Conservation (phyloP, 2,113 vertebrate species). For the Orthonyx spaldingii region DNA sequence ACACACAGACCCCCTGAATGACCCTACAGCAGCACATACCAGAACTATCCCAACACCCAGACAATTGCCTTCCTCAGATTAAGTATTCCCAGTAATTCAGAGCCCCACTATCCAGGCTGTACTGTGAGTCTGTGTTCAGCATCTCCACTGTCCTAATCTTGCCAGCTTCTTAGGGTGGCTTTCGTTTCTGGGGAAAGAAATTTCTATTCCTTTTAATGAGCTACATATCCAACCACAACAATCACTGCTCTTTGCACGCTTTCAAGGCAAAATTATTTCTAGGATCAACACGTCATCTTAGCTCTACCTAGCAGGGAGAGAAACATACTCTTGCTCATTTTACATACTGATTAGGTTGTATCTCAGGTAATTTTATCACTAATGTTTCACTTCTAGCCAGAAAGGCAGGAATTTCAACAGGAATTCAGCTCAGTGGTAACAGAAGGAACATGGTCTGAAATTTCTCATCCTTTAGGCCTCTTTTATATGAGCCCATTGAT, state of each 20-base stretch:
- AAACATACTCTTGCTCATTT: background rate
- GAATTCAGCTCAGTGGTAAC: background rate
- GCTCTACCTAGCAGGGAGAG: background rate
- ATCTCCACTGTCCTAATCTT: background rate
- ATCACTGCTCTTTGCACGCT: background rate
- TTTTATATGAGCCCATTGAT: background rate
- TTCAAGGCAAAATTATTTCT: background rate
- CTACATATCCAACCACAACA: background rate
- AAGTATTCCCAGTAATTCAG: background rate
- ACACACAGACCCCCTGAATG: accelerated
- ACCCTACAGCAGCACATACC: background rate
- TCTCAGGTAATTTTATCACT: background rate
- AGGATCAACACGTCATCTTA: background rate
- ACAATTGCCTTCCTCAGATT: background rate
- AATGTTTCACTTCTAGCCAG: background rate
- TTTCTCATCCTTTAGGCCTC: background rate
- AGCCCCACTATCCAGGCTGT: background rate
- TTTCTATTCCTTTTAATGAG: background rate
- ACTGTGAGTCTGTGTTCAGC: background rate
- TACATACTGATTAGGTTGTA: background rate
- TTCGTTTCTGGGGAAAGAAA: background rate
- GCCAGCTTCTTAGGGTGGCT: background rate
- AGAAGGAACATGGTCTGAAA: background rate
- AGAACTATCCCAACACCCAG: background rate
- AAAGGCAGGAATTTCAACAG: background rate